Base-by-base conservation (phyloP, 2,113 vertebrate species). In the Tor tambroides region DNA sequence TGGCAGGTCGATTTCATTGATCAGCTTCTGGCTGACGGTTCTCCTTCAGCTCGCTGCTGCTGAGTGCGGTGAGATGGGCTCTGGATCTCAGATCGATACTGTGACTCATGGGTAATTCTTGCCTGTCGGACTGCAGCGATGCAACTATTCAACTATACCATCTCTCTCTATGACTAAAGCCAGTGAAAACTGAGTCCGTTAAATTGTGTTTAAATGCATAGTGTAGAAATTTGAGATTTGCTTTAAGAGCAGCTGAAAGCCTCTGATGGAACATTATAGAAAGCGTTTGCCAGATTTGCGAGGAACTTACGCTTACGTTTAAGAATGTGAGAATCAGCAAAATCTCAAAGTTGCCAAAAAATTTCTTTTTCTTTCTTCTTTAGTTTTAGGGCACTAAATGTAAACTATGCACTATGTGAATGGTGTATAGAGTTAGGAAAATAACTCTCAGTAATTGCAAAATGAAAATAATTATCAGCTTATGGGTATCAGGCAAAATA, bases 1-100 rank as follows among this genome's bases (percentile, higher is more conserved):
- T 65, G 79, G 23, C 5, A 12, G 80, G 38, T 67, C 38, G 35
- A 81, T 81, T 28, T 81, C 15, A 81, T 81, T 46, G 80, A 81
- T 81, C 56, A 10, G 32, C 56, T 61, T 38, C 32, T 41, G 54
- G 78, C 54, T 38, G 12, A 6, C 2, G 78, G 54, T 41, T 65
- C 15, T 81, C 14, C 59, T 63, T 35, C 11, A 80, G 28, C 49
- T 32, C 28, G 30, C 30, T 78, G 30, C 77, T 59, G 51, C 77
- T 59, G 54, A 80, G 56, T 80, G 79, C 35, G 63, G 7, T 28
- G 41, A 81, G 79, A 81, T 65, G 59, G 35, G 21, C 56, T 41
- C 56, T 63, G 56, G 38, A 81, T 43, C 35, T 65, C 38, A 2
- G 80, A 81, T 81, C 80, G 43, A 81, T 81, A 30, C n/a, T 2